These are phyloP conservation scores for Coptotermes formosanus DNA, from an alignment of 1,140 invertebrate genomes.

Conservation along the genomic window DNA sequence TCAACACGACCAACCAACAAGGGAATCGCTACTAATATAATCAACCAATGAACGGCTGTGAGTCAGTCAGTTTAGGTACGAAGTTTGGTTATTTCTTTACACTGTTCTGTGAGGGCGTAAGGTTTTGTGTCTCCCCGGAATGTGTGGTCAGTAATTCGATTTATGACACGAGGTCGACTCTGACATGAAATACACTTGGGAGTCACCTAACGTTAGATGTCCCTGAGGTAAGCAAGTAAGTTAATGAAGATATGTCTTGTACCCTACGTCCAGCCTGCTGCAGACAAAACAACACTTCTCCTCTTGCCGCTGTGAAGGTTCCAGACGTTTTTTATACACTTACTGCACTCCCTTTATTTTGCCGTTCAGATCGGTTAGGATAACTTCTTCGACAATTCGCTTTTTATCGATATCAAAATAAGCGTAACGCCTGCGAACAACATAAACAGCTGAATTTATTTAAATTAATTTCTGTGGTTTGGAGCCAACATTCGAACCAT, in stretches of 20 bases:
- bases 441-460: too few species aligned
- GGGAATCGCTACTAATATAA: slow-evolving; percentile 23
- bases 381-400: too few species aligned
- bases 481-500: too few species aligned
- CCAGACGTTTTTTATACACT: too few species aligned
- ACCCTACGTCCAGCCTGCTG: too few species aligned
- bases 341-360: too few species aligned
- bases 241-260: not conserved
- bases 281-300: too few species aligned
- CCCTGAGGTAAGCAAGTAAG: not conserved
- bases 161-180: not conserved
- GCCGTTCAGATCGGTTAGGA: too few species aligned
- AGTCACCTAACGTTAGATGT: not conserved
- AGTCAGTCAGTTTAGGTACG: not conserved
- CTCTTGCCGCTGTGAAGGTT: too few species aligned
- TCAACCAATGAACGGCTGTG: slow-evolving; percentile 24
- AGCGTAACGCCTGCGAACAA: too few species aligned
- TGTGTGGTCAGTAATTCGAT: slow-evolving; percentile 25
- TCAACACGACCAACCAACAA: slow-evolving; percentile 22
- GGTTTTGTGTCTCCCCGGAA: not conserved
- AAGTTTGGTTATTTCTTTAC: not conserved
- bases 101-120: not conserved
- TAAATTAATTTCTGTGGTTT: too few species aligned
- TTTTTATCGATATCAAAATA: too few species aligned
- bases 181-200: slow-evolving; percentile 1